Base-by-base conservation (phyloP, 2,113 vertebrate species). In the Charadrius vociferus region DNA sequence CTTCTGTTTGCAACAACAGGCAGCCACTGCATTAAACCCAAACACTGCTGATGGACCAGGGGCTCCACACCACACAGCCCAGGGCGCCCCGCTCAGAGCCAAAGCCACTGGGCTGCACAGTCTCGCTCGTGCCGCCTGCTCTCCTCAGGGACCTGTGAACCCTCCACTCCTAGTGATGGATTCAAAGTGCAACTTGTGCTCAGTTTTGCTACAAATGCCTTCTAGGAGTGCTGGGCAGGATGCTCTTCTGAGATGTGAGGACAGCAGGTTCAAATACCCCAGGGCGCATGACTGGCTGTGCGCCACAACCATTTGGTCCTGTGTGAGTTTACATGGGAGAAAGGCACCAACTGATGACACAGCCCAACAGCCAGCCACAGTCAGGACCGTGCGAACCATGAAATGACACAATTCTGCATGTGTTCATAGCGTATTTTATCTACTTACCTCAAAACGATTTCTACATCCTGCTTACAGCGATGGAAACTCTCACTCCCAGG, bases 41-140 rank as follows among this genome's bases (percentile, higher is more conserved):
- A 24, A 10, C 1, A 0, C 53, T 80, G 56, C 8, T 75, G 55
- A 4, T 30, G 65, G 32, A 30, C 3, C 0, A 0, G 4, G 8
- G 15, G 2, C 19, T 62, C 32, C 18, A 9, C 27, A 5, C 12
- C 0, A 0, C 29, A 6, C 59, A 82, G 12, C 10, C 13, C 45
- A 7, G 19, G 26, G 53, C 27, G 63, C 37, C 58, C 36, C 1
- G 0, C 14, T 83, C 26, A 18, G 22, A 78, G 43, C 37, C 77
- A 52, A 9, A 12, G 61, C 18, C 47, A 1, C 37, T 5, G 50
- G 39, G 71, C 63, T 93, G 45, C 45, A 50, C 22, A 49, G 49
- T 49, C 21, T 23, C 11, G 21, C 24, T 34, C 19, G 29, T 3
- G 1, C 14, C 12, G 70, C 39, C 34, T 68, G 53, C 30, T 53